Evolutionary conservation across 2,888 invertebrate species (phyloP), one percentile per base, ranked within the genome.

Genomic region (Hydriomena furcata): DNA sequence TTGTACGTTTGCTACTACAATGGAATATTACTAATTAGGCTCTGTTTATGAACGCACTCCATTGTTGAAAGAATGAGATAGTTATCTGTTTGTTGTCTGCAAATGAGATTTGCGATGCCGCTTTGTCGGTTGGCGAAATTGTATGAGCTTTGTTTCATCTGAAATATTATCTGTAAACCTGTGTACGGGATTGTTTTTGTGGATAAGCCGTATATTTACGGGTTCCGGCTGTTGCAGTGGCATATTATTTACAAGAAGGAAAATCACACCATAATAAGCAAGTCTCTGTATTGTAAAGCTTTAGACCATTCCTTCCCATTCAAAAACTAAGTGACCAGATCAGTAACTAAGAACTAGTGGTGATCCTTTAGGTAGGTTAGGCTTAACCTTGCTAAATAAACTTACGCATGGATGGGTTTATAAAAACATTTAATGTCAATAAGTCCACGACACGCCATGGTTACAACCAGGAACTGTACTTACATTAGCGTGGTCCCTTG

Each of bases 1-100:
- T 89, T 88, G 88, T 88, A 80, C 78, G 77, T 79, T 76, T 78
- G 69, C 75, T 70, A 66, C 80, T 77, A 85, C 87, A 88, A 88
- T 87, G 82, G 85, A 86, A 88, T 89, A 90, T 89, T 88, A 88
- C 89, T 90, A 90, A 90, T 89, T 90, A 90, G 89, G 84, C 79
- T 73, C 84, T 79, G 81, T 85, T 88, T 88, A 90, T 90, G 87
- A 87, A 80, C 76, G 71, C 75, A 77, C 78, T 75, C 86, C 86
- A 88, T 88, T 88, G 87, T 90, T 84, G 87, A 84, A 88, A 88
- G 86, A 87, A 83, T 82, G 79, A 87, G 88, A 89, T 88, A 83
- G 84, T 82, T 85, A 88, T 89, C 88, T 82, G 81, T 74, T 78
- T 78, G 79, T 84, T 81, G 85, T 84, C 84, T 80, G 84, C 85